Evolutionary conservation across 2,797 vertebrate genomes (phyloP), one percentile per base, ranked within the genome.

Genomic region (Sebastes iracundus): DNA sequence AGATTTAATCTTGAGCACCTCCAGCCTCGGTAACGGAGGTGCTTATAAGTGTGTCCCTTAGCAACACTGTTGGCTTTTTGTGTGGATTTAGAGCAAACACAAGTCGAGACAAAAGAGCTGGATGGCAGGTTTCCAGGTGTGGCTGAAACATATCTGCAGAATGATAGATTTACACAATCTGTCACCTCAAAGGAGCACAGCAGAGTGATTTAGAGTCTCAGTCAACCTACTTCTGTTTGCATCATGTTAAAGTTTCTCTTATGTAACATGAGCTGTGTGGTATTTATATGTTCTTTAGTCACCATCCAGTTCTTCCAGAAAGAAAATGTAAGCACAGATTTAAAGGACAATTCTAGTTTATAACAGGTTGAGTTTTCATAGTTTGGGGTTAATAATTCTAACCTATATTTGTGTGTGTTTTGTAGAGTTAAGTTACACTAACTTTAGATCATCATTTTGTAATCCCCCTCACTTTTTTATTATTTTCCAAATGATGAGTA

Each of bases 61-160:
- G 84, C 73, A 77, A 84, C 52, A 25, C 6, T 16, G 27, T n/a
- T 49, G 27, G 38, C 73, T 72, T 56, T 77, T 63, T 32, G 33
- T 55, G 58, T 16, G 4, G 22, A 65, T 63, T 38, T 46, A 5
- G 13, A 32, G 52, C 30, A 63, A 75, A 58, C 25, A 65, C 25
- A 38, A 27, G 27, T 18, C 25, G 1, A 42, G 9, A 74, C 72
- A 56, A 69, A 27, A 13, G 46, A 46, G 28, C 23, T 2, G 18
- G 8, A 18, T 4, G 32, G 2, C 32, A n/a, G 46, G 65, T 38
- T 13, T 11, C 28, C 23, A 52, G 35, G 33, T 13, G 18, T 56
- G 22, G 30, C 32, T 63, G 18, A 62, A 66, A 46, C 30, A 33
- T 12, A 27, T 28, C 20, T 2, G 59, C 46, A 9, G 10, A 42